A percentile compares a stretch with the other conserved stretches of the same genome.
Evolutionary conservation across 2,113 vertebrate species (phyloP).

Genomic region (Misgurnus anguillicaudatus): DNA sequence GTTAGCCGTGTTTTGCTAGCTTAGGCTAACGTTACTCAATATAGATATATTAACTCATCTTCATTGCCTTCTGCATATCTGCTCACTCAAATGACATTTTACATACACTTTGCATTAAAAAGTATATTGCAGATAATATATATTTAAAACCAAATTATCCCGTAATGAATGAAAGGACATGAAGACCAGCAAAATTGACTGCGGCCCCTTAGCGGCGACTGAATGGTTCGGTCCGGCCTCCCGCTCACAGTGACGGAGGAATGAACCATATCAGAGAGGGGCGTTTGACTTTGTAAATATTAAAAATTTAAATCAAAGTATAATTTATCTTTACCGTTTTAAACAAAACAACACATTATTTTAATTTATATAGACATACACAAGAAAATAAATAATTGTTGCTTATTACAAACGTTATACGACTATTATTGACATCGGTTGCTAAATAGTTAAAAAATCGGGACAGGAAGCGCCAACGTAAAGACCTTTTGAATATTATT

Average conservation of each 20-base stretch:
- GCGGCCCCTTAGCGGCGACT: neutral
- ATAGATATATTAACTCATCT: constrained; percentile 4
- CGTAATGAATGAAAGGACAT: neutral
- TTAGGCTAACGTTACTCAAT: neutral
- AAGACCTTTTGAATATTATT: neutral
- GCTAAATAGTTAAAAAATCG: neutral
- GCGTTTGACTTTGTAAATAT: neutral
- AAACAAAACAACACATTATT: no score
- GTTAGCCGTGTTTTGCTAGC: constrained; percentile 24
- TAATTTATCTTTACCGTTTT: neutral
- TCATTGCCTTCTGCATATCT: constrained; percentile 13
- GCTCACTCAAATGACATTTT: neutral
- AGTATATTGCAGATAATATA: neutral
- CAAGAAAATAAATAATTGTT: neutral
- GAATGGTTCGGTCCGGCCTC: constrained; percentile 3
- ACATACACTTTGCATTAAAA: neutral
- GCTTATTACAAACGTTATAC: neutral
- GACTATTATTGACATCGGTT: neutral
- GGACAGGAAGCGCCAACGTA: neutral
- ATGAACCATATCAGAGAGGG: neutral
- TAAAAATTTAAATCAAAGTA: neutral
- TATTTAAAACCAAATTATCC: neutral
- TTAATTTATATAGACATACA: neutral
- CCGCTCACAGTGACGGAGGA: neutral
- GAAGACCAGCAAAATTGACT: neutral